Percentiles rank a stretch among this genome's conserved stretches.
Conservation (phyloP, 2,113 vertebrate genomes). For the Brachypteracias leptosomus region DNA sequence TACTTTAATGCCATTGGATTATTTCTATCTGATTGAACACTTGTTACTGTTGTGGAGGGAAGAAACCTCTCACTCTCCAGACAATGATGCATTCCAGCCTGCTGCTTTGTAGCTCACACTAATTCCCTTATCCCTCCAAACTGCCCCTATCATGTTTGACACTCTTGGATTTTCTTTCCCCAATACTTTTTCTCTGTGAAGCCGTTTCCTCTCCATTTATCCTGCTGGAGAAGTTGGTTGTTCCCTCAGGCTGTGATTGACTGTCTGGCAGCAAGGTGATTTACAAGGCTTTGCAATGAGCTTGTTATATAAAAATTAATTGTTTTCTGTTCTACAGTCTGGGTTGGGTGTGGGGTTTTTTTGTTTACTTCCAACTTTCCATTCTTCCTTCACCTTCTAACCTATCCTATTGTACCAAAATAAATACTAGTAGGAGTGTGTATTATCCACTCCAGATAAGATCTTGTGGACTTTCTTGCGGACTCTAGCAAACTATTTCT, state of each 20-base stretch:
- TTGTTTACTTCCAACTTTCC: neutral
- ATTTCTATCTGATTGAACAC: neutral
- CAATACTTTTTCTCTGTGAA: neutral
- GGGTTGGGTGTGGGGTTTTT: neutral
- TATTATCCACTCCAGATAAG: neutral
- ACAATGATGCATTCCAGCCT: neutral
- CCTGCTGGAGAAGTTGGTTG: neutral
- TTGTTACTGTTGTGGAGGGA: neutral
- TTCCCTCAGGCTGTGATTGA: neutral
- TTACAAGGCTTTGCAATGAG: neutral
- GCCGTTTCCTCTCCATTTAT: neutral
- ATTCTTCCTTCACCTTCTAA: neutral
- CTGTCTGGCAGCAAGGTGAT: neutral
- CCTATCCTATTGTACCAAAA: neutral
- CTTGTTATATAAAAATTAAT: neutral
- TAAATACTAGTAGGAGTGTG: neutral
- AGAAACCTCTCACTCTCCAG: neutral
- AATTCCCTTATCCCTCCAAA: neutral
- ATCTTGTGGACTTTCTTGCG: neutral
- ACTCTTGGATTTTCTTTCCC: conserved; percentile 1
- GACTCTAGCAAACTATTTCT: neutral
- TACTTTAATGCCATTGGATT: neutral
- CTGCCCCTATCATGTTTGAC: neutral
- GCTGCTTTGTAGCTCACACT: neutral
- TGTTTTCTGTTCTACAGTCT: neutral